Conservation (phyloP, 2,888 invertebrate genomes). For the Ichneumoninae sp. region DNA sequence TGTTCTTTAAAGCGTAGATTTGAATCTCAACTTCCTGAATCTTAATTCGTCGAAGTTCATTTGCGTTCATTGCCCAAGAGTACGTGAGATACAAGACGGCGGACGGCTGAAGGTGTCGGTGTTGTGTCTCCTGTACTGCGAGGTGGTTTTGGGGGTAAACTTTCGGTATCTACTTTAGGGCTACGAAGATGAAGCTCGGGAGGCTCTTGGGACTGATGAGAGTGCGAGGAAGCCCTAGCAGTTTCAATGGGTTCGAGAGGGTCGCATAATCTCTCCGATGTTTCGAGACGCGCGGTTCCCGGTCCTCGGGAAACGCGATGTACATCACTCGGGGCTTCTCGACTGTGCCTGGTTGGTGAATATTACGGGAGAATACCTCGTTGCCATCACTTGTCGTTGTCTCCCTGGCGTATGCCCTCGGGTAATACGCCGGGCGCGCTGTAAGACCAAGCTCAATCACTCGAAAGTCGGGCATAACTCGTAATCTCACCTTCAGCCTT, state of each 20-base stretch:
- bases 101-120: neutral
- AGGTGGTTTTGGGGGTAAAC: neutral
- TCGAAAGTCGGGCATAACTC: constrained; percentile 41
- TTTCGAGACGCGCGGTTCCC: constrained; percentile 19
- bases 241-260: constrained; percentile 44
- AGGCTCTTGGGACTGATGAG: constrained; percentile 17
- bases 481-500: neutral
- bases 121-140: neutral
- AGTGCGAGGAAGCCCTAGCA: constrained; percentile 17
- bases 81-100: neutral
- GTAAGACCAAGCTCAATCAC: constrained; percentile 49
- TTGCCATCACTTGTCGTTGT: constrained; percentile 43
- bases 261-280: constrained; percentile 49
- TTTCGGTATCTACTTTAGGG: neutral
- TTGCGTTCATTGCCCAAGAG: neutral
- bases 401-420: constrained; percentile 10
- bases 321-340: constrained; percentile 15
- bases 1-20: too few relatives aligned
- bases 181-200: constrained; percentile 4
- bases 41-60: neutral
- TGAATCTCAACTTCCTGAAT: neutral
- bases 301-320: constrained; percentile 26
- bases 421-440: constrained; percentile 16
- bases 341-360: constrained; percentile 31
- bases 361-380: constrained; percentile 49